phyloP scores from a whole-genome alignment of 2,113 vertebrate genomes.

The Chrysemys picta region DNA sequence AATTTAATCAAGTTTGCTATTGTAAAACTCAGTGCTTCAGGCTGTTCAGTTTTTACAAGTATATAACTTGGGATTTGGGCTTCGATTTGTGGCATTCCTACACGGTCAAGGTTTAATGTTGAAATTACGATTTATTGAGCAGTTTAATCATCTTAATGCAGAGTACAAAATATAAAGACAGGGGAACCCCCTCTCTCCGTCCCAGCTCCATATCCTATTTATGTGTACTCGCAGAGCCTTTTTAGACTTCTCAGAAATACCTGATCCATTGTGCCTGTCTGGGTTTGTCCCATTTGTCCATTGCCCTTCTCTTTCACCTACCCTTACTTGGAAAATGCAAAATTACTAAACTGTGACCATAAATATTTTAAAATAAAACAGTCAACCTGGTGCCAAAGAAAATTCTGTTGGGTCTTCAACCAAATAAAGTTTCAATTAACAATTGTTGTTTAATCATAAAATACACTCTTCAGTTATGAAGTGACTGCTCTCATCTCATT shows the following conservation, averaged over 20 bases:
- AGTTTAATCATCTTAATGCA: conserved; percentile 13
- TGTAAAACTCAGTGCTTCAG: conserved; percentile 72
- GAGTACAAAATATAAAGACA: not conserved
- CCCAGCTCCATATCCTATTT: not conserved
- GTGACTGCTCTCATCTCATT: not conserved
- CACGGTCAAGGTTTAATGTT: conserved; percentile 44
- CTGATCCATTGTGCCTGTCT: not conserved
- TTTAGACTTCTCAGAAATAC: not conserved
- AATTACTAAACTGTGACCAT: not conserved
- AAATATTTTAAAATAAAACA: not conserved
- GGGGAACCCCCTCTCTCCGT: not conserved
- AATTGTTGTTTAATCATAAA: not conserved
- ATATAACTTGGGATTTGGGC: conserved; percentile 61
- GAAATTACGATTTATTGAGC: conserved; percentile 33
- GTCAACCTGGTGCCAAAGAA: not conserved
- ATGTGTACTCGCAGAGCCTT: not conserved
- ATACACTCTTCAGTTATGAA: not conserved
- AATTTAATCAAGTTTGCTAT: conserved; percentile 78
- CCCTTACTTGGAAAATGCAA: not conserved
- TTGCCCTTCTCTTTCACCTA: not conserved
- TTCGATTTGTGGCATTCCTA: conserved; percentile 65
- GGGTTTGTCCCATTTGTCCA: not conserved
- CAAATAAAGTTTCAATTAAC: not conserved
- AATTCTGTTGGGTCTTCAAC: not conserved
- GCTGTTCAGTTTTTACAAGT: conserved; percentile 78